Percentiles rank a stretch among this genome's conserved stretches.
phyloP scores from a whole-genome alignment of 2,888 invertebrate species.

The Pollenia griseotomentosa region DNA sequence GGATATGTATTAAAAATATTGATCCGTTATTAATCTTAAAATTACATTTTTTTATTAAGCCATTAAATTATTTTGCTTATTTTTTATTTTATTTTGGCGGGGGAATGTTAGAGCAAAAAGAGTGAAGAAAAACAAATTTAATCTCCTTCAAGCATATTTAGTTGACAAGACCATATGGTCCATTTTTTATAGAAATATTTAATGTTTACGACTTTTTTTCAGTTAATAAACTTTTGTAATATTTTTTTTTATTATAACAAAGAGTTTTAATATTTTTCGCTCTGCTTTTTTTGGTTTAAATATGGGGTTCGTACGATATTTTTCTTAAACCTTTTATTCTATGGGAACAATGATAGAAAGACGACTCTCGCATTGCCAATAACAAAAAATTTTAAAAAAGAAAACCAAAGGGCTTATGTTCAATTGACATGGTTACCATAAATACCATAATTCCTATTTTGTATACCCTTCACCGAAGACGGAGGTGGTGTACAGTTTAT shows the following conservation, averaged over 20 bases:
- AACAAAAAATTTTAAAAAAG: background rate
- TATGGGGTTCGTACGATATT: background rate
- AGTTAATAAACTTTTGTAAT: conserved; percentile 24
- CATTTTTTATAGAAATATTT: background rate
- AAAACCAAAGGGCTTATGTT: conserved; percentile 38
- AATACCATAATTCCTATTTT: conserved; percentile 19
- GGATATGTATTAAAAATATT: background rate
- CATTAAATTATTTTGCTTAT: background rate
- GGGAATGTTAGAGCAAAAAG: no score
- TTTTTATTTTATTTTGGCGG: background rate
- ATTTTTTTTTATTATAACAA: background rate
- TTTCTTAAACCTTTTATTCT: background rate
- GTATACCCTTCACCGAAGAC: no score
- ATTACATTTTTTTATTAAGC: background rate
- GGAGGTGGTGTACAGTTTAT: no score
- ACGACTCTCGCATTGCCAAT: background rate
- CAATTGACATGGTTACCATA: conserved; percentile 61
- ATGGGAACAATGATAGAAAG: background rate
- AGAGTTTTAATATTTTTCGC: background rate
- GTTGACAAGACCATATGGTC: conserved; percentile 21
- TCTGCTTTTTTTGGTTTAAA: background rate
- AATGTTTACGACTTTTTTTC: conserved; percentile 32
- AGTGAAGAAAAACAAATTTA: background rate
- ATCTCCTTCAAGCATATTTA: conserved; percentile 22
- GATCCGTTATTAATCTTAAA: background rate